A percentile compares a stretch with the other conserved stretches of the same genome.
phyloP scores from a whole-genome alignment of 2,113 vertebrate genomes.

The Dipodomys ordii region DNA sequence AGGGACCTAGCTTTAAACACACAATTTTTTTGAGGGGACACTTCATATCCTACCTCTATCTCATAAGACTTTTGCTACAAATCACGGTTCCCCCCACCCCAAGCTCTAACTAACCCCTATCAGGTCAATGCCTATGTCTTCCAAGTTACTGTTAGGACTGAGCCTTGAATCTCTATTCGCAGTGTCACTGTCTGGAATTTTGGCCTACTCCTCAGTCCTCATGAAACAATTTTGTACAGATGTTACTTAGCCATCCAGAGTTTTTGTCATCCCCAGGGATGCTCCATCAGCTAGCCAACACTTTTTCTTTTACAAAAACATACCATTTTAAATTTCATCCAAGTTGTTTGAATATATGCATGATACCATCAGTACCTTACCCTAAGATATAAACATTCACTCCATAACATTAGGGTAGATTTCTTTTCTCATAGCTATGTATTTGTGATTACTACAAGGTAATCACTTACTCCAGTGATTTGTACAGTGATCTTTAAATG shows the following conservation, averaged over 20 bases:
- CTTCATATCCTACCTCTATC: background rate
- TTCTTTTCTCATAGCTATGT: background rate
- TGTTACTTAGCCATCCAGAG: background rate
- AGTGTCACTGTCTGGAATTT: background rate
- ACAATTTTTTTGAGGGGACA: background rate
- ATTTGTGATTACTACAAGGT: background rate
- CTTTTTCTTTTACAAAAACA: background rate
- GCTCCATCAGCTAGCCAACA: background rate
- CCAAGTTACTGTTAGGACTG: background rate
- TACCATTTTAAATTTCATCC: too few species aligned
- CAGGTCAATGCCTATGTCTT: background rate
- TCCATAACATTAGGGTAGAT: background rate
- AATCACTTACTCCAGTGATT: background rate
- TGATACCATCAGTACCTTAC: background rate
- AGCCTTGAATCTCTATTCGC: background rate
- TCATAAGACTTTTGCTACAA: background rate
- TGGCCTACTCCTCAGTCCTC: background rate
- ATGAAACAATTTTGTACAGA: background rate
- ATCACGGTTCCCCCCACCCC: background rate
- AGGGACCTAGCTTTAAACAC: background rate
- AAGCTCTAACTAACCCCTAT: background rate
- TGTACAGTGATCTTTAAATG: constrained; percentile 39
- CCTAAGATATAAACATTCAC: background rate
- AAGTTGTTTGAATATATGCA: background rate
- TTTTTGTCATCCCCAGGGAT: background rate